Base-by-base conservation (phyloP, 2,888 invertebrate species). In the Chesias legatella region DNA sequence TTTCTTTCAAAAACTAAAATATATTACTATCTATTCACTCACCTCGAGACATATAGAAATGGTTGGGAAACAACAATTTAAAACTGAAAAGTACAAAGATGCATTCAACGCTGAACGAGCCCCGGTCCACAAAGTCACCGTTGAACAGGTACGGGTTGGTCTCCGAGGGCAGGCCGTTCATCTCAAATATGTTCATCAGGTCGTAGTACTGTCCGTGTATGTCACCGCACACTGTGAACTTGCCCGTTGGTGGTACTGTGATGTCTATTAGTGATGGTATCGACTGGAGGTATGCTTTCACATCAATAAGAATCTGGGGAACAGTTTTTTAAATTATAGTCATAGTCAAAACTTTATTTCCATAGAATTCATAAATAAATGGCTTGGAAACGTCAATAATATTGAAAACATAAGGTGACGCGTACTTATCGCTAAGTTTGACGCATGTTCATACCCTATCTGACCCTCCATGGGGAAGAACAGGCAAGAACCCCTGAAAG, bases 191-290 rank as follows among this genome's bases (percentile, higher is more conserved):
- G 81, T 99, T 98, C 92, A 98, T 92, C 47, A 99, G 90, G 86
- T 99, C 99, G 75, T 97, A 99, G 90, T 93, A 99, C 84, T 99
- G 99, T 37, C 99, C 99, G 75, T 99, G 99, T 56, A 99, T 96
- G 80, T 99, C 99, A 7, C 99, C 99, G 78, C 99, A 99, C 33
- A 99, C 95, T 26, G 99, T 99, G 79, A 99, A 99, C 83, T 98
- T 98, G 46, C 92, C 90, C 21, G 94, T 92, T 64, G 94, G 94
- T 1, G 93, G 93, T 55, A 99, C 95, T 48, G 90, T 90, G 38
- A 99, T 95, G 73, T 99, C 96, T 1, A 99, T 92, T 54, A 99
- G 85, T 6, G 98, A 94, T 11, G 97, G 95, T 70, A 95, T 95
- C 36, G 90, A 90, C 86, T 93, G 93, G 63, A 98, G 93, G 74